A percentile compares a stretch with the other conserved stretches of the same genome.
These are phyloP conservation scores for Nasonia vitripennis DNA, from an alignment of 1,140 invertebrate species.

Conservation along the genomic window DNA sequence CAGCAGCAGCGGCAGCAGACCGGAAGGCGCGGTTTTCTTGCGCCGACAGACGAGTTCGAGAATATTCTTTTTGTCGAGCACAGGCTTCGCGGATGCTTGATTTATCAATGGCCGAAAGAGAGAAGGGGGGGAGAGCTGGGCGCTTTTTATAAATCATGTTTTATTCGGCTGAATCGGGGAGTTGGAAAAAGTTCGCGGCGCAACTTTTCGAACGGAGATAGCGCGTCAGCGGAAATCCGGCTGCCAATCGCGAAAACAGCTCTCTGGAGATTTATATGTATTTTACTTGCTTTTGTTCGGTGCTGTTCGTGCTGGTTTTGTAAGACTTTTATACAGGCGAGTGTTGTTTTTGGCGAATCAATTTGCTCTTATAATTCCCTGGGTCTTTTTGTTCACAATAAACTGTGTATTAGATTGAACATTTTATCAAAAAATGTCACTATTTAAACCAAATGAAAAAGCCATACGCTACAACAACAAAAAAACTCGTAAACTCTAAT, in stretches of 20 bases:
- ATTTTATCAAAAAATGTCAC: too few species aligned
- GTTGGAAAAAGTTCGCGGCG: constrained; percentile 13
- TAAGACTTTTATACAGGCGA: neutral
- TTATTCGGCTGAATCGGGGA: constrained; percentile 1
- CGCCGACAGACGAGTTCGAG: neutral
- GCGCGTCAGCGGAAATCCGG: constrained; percentile 27
- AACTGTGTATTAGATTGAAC: too few species aligned
- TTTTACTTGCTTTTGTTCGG: neutral
- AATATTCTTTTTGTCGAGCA: constrained; percentile 28
- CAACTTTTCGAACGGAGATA: constrained; percentile 24
- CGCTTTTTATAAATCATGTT: constrained; percentile 41
- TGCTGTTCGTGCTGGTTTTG: neutral
- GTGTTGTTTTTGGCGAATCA: neutral
- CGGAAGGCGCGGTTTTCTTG: constrained; percentile 4
- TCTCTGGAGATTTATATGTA: constrained; percentile 18
- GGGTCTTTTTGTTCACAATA: neutral
- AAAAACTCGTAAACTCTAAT: neutral
- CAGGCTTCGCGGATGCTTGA: constrained; percentile 19
- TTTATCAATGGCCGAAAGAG: constrained; percentile 21
- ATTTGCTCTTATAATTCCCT: neutral
- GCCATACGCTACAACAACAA: neutral
- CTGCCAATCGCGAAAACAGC: constrained; percentile 19
- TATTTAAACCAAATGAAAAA: neutral
- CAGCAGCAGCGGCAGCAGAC: neutral
- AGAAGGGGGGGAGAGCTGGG: neutral